A percentile compares a stretch with the other conserved stretches of the same genome.
These are phyloP conservation scores for Gadus chalcogrammus DNA, from an alignment of 2,113 vertebrate species.

Conservation along the genomic window DNA sequence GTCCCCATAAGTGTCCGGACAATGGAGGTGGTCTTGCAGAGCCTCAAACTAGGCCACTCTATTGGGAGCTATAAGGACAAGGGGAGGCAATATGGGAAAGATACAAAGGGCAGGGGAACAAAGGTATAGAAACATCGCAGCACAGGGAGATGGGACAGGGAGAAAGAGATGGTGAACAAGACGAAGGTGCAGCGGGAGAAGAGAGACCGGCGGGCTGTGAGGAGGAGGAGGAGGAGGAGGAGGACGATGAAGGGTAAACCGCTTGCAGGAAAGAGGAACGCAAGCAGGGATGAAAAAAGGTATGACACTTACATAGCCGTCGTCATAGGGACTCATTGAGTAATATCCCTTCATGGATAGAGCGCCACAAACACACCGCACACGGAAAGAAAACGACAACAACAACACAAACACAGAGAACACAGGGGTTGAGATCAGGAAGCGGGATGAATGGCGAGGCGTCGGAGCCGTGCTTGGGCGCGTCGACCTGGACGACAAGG, in stretches of 20 bases:
- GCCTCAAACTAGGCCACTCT: conserved; percentile 32
- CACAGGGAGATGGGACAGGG: conserved; percentile 29
- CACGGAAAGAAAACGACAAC: conserved; percentile 46
- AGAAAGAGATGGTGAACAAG: background rate
- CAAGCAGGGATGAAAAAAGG: conserved; percentile 64
- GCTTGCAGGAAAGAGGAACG: conserved; percentile 8
- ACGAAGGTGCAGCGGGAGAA: background rate
- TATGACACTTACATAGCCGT: conserved; percentile 90
- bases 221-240: conserved; percentile 41
- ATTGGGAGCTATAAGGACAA: conserved; percentile 22
- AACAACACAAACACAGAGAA: conserved; percentile 41
- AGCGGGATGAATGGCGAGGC: conserved; percentile 53
- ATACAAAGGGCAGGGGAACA: conserved; percentile 19
- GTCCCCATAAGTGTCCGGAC: conserved; percentile 15
- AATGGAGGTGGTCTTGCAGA: conserved; percentile 30
- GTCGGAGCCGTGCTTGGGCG: no score
- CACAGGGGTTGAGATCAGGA: conserved; percentile 55
- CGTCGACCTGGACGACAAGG: no score
- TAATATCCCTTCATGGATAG: conserved; percentile 85
- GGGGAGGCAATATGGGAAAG: conserved; percentile 1
- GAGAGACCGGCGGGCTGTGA: conserved; percentile 19
- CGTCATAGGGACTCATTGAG: conserved; percentile 90
- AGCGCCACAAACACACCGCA: conserved; percentile 65
- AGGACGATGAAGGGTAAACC: conserved; percentile 23
- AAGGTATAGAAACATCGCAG: conserved; percentile 17